phyloP scores from a whole-genome alignment of 2,113 vertebrate species.

The Conger conger region DNA sequence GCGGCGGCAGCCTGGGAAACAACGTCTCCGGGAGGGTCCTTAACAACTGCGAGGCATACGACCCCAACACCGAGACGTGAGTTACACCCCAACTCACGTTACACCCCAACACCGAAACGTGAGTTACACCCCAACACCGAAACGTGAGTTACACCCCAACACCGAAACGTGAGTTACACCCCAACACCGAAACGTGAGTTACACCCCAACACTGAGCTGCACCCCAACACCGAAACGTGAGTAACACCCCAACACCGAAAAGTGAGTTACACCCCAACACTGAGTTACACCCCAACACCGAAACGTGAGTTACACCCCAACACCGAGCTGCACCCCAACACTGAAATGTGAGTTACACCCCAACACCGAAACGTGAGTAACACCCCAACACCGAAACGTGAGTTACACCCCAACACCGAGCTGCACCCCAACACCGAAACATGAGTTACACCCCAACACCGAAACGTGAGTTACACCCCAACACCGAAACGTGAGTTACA shows the following conservation, averaged over 20 bases:
- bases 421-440: background rate
- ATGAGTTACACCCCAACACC: background rate
- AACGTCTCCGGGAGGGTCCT: constrained; percentile 91
- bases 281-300: background rate
- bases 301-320: too few relatives aligned
- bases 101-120: background rate
- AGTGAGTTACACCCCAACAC: background rate
- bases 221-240: background rate
- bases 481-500: too few relatives aligned
- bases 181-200: too few relatives aligned
- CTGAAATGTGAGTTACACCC: too few relatives aligned
- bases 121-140: background rate
- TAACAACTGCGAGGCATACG: constrained; percentile 93
- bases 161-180: too few relatives aligned
- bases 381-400: background rate
- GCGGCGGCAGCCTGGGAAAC: constrained; percentile 92
- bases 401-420: background rate
- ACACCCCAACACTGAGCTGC: background rate
- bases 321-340: background rate
- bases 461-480: too few relatives aligned
- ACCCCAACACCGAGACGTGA: constrained; percentile 90
- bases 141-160: background rate
- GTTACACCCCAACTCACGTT: constrained; percentile 46
- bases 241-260: background rate
- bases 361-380: too few relatives aligned